These are phyloP conservation scores for Drosophila insularis DNA, from an alignment of 1,140 invertebrate species.

Conservation along the genomic window DNA sequence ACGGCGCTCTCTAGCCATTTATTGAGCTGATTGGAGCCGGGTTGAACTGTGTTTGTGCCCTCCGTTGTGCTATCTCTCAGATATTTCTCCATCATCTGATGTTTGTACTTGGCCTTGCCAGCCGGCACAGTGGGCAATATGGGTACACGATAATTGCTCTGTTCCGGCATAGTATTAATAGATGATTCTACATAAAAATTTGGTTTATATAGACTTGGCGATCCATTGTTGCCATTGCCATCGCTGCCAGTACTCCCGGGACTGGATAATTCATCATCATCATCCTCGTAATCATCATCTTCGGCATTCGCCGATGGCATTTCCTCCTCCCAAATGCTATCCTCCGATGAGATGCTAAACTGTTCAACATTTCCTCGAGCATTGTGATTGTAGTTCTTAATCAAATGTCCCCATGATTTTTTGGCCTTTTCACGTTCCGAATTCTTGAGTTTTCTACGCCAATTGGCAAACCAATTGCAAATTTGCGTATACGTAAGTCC, in stretches of 20 bases:
- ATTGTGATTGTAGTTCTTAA: slow-evolving; percentile 88
- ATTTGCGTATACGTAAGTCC: slow-evolving; percentile 89
- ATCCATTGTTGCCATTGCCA: slow-evolving; percentile 62
- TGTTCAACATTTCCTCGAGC: slow-evolving; percentile 89
- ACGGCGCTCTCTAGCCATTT: slow-evolving; percentile 88
- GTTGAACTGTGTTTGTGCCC: neutral
- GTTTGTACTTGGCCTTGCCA: slow-evolving; percentile 83
- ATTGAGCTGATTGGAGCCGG: slow-evolving; percentile 82
- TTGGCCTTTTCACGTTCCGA: slow-evolving; percentile 86
- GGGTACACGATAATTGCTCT: slow-evolving; percentile 39
- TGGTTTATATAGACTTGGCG: slow-evolving; percentile 40
- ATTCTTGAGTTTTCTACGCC: slow-evolving; percentile 88
- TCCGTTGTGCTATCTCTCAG: slow-evolving; percentile 67
- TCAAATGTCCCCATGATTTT: slow-evolving; percentile 88
- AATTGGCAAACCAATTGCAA: slow-evolving; percentile 91
- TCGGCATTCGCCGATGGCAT: slow-evolving; percentile 43
- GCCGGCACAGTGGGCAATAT: slow-evolving; percentile 35
- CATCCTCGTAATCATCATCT: slow-evolving; percentile 52
- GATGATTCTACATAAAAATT: slow-evolving; percentile 64
- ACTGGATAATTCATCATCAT: slow-evolving; percentile 70
- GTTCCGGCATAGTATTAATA: neutral
- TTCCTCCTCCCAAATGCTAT: slow-evolving; percentile 88
- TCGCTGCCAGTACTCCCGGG: slow-evolving; percentile 60
- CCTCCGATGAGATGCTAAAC: slow-evolving; percentile 88
- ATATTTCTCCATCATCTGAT: slow-evolving; percentile 85